Percentiles rank a stretch among this genome's conserved stretches.
Conservation (phyloP, 2,888 invertebrate genomes). For the Tetramorium bicarinatum region DNA sequence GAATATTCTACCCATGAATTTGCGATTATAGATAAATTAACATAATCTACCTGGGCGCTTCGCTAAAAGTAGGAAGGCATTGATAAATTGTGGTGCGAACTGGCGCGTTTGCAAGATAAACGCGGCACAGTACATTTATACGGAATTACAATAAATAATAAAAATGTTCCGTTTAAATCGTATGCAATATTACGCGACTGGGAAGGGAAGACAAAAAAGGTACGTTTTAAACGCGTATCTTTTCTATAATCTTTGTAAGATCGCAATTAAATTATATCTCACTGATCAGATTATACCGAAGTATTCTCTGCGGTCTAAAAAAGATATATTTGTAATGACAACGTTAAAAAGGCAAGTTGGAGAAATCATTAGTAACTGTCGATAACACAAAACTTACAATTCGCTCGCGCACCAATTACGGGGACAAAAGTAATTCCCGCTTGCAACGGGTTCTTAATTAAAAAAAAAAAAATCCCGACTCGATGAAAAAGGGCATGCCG, state of each 20-base stretch:
- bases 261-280: conserved; percentile 5
- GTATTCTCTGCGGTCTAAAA: not conserved
- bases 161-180: not conserved
- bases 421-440: conserved; percentile 49
- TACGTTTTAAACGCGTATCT: not conserved
- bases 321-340: conserved; percentile 13
- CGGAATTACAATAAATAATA: conserved; percentile 4
- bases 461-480: conserved; percentile 4
- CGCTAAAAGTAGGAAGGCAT: not conserved
- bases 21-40: conserved; percentile 34
- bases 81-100: not conserved
- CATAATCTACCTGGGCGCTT: conserved; percentile 2
- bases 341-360: not conserved
- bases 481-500: conserved; percentile 41
- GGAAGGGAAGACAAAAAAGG: not conserved
- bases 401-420: conserved; percentile 42
- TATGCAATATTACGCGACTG: not conserved
- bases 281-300: not conserved
- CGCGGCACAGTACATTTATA: not conserved
- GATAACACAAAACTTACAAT: conserved; percentile 48
- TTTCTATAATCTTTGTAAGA: not conserved
- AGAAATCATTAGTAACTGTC: conserved; percentile 43
- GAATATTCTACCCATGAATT: conserved; percentile 13
- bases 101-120: not conserved
- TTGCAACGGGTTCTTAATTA: conserved; percentile 41